Base-by-base conservation (phyloP, 1,140 invertebrate species). In the Procambarus virginalis region DNA sequence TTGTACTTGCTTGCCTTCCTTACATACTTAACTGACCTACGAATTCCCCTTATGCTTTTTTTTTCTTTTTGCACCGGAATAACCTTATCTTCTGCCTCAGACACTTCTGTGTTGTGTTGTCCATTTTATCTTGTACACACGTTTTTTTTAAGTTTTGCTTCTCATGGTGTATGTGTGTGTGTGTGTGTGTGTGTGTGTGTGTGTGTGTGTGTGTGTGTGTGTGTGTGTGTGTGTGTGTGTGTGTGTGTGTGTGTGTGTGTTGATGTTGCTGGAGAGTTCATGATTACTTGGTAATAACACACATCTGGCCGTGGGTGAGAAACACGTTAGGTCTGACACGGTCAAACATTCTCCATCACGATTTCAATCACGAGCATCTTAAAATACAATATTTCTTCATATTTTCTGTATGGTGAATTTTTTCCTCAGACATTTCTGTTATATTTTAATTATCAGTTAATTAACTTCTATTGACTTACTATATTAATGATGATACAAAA, bases 141-240 rank as follows among this genome's bases (percentile, higher is more conserved):
- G 34, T 34, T 34, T 34, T 1, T 34, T 34, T 34, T 34, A 34
- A 34, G 0, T 0, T 34, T 0, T 34, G 34, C 34, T 34, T 34
- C 34, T 34, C 34, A 34, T 34, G 9, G 6, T 51, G 49, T 55
- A 2, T 80, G 78, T 55, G 78, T 80, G 46, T 80, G 17, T 76
- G n/a, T 76, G 75, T 76, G 75, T 76, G 75, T 76, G 75, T 76
- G 75, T 76, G 75, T 76, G 75, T 76, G 75, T 76, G 51, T 81
- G 20, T 81, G 51, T 60, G 20, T 81, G 20, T 60, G 20, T 81
- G 51, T 81, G 51, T 60, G 79, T 60, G 79, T 60, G 2, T 81
- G 51, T 22, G 55, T 81, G 79, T 81, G n/a, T 22, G n/a, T 34
- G 22, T 34, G 79, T 51, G 22, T 55, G 14, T 51, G 79, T 60